A percentile compares a stretch with the other conserved stretches of the same genome.
These are phyloP conservation scores for Bombus impatiens DNA, from an alignment of 1,140 invertebrate genomes.

Conservation along the genomic window DNA sequence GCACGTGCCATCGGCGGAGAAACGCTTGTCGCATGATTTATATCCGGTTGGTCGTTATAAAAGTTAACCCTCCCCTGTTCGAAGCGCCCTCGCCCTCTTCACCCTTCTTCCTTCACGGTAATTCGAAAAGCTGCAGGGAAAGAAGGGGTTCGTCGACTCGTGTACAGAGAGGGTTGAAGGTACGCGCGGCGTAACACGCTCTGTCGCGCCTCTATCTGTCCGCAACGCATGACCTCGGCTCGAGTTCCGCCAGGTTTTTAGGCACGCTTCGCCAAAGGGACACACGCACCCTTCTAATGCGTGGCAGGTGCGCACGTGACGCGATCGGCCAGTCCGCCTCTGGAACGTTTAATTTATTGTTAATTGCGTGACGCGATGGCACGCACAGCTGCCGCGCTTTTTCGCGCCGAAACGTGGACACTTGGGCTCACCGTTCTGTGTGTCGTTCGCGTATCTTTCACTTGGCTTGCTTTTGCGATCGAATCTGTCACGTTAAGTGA, in stretches of 20 bases:
- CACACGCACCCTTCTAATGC: constrained; percentile 58
- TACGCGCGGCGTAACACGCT: background rate
- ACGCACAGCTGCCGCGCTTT: constrained; percentile 64
- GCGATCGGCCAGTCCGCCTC: constrained; percentile 46
- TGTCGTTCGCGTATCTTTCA: background rate
- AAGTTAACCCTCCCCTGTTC: constrained; percentile 37
- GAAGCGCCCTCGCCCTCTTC: constrained; percentile 1
- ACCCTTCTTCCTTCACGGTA: constrained; percentile 1
- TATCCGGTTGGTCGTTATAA: constrained; percentile 36
- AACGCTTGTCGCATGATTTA: constrained; percentile 42
- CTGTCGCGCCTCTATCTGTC: constrained; percentile 36
- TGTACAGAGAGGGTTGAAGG: background rate
- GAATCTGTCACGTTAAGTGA: background rate
- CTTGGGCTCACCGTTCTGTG: background rate
- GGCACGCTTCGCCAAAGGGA: constrained; percentile 41
- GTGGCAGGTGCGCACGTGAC: constrained; percentile 67
- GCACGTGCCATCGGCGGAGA: constrained; percentile 41
- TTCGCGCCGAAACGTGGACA: constrained; percentile 77
- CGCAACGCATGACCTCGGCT: constrained; percentile 49
- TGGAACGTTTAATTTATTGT: constrained; percentile 71
- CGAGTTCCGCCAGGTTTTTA: constrained; percentile 33
- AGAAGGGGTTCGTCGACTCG: background rate
- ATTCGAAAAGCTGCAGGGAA: background rate
- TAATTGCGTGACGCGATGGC: constrained; percentile 78
- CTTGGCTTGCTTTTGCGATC: background rate